phyloP scores from a whole-genome alignment of 2,888 invertebrate species.

The Eurytoma adleriae region DNA sequence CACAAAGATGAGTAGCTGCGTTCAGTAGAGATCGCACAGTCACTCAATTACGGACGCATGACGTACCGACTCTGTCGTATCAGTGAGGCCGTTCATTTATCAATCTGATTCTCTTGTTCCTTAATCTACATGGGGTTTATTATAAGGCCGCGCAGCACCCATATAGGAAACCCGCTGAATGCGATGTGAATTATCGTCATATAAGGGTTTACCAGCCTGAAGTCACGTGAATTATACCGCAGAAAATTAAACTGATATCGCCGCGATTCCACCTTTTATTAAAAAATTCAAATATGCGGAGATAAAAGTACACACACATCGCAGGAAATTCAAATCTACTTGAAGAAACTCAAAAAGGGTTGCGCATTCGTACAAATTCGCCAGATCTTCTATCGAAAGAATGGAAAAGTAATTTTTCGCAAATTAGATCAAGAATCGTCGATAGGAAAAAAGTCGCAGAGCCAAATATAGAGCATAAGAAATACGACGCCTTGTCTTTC shows the following conservation, averaged over 20 bases:
- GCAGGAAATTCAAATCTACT: background rate
- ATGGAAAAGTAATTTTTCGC: no score
- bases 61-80: background rate
- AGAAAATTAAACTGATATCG: background rate
- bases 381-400: no score
- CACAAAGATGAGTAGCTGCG: no score
- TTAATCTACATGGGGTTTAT: slow-evolving; percentile 43
- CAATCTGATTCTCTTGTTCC: slow-evolving; percentile 43
- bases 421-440: no score
- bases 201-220: background rate
- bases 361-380: no score
- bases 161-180: background rate
- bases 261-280: background rate
- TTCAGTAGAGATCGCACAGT: background rate
- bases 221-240: background rate
- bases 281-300: background rate
- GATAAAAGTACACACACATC: background rate
- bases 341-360: no score
- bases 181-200: slow-evolving; percentile 21
- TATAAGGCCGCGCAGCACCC: slow-evolving; percentile 19
- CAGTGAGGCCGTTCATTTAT: slow-evolving; percentile 31
- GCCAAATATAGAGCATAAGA: no score
- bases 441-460: no score
- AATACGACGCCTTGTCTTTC: no score
- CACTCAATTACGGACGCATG: background rate